Conservation (phyloP, 2,888 invertebrate species). For the Caprella mutica region DNA sequence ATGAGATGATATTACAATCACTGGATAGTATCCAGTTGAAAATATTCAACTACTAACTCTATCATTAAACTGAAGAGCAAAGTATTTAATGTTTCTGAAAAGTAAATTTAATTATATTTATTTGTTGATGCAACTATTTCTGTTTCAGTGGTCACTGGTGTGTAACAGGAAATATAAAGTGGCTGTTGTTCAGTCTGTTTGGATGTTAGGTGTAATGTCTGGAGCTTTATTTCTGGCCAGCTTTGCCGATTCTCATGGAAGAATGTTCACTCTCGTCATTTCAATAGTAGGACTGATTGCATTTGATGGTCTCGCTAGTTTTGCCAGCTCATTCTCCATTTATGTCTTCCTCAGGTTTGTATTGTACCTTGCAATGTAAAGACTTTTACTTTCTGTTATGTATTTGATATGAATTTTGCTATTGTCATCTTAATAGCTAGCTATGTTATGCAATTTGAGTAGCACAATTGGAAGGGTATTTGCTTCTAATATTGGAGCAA, state of each 20-base stretch:
- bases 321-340: constrained; percentile 31
- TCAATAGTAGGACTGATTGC: constrained; percentile 35
- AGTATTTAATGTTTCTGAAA: too few relatives aligned
- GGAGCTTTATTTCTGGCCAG: constrained; percentile 36
- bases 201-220: constrained; percentile 38
- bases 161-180: constrained; percentile 36
- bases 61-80: neutral
- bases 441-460: too few relatives aligned
- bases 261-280: constrained; percentile 35
- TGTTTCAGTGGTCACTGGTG: constrained; percentile 36
- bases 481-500: too few relatives aligned
- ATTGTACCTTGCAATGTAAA: too few relatives aligned
- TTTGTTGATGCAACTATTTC: neutral
- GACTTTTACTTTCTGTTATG: too few relatives aligned
- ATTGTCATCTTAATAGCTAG: too few relatives aligned
- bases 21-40: neutral
- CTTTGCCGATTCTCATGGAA: constrained; percentile 35
- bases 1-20: neutral
- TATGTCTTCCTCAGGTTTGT: constrained; percentile 18
- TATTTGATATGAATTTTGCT: too few relatives aligned
- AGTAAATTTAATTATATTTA: too few relatives aligned
- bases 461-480: too few relatives aligned
- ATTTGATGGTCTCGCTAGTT: constrained; percentile 35
- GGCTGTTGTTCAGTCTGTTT: constrained; percentile 36
- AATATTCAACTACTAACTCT: neutral